Conservation (phyloP, 53 echinoderm and acorn worm genomes). For the Zoroaster sp. region DNA sequence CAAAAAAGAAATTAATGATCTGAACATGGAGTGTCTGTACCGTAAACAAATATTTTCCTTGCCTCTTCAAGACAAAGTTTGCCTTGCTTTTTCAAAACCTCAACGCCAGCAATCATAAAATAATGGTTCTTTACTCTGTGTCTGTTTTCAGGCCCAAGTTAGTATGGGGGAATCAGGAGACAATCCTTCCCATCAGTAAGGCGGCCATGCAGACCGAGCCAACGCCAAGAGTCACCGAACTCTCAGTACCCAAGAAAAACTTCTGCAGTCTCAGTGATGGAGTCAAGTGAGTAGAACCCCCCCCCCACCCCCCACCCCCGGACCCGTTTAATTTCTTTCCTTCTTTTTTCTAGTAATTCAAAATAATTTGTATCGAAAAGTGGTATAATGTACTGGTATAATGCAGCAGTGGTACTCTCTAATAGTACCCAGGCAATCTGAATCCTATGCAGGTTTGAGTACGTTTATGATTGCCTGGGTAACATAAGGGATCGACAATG, state of each 20-base stretch:
- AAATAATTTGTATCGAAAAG: neutral
- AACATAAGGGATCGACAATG: neutral
- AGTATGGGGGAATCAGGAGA: conserved; percentile 98
- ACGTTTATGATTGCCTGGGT: no score
- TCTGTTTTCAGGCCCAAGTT: conserved; percentile 81
- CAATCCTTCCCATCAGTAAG: conserved; percentile 87
- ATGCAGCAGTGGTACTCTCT: neutral
- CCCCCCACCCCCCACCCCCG: no score
- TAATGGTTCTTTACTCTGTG: neutral
- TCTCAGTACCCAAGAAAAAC: conserved; percentile 91
- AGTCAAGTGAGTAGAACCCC: conserved; percentile 67
- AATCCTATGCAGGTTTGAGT: no score
- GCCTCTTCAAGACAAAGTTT: no score
- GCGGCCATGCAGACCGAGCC: conserved; percentile 77
- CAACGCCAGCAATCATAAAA: neutral
- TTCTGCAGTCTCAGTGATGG: conserved; percentile 81
- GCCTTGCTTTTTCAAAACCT: no score
- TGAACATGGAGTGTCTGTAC: no score
- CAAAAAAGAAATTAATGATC: no score
- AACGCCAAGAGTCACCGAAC: conserved; percentile 62
- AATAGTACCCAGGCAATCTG: no score
- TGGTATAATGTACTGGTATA: neutral
- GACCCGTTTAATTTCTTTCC: neutral
- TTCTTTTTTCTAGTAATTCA: neutral
- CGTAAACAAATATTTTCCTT: no score